These are phyloP conservation scores for Rhamnusium bicolor DNA, from an alignment of 2,888 invertebrate genomes.

Conservation along the genomic window DNA sequence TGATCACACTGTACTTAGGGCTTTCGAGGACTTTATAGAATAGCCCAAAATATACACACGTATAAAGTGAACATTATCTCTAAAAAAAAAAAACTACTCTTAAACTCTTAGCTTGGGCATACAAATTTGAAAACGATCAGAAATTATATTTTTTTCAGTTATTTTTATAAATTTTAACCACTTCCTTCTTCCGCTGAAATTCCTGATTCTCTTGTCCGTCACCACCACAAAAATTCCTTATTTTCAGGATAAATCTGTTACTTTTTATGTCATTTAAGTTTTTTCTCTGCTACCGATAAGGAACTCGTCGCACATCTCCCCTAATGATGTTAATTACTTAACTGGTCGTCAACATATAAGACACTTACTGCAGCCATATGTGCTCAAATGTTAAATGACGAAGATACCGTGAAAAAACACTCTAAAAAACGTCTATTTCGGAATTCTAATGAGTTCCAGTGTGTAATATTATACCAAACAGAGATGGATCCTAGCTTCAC, in stretches of 20 bases:
- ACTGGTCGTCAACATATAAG: conserved; percentile 59
- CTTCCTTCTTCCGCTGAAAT: not conserved
- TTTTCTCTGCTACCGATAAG: conserved; percentile 1
- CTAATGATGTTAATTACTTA: conserved; percentile 60
- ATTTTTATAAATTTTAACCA: not conserved
- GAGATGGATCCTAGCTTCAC: conserved; percentile 39
- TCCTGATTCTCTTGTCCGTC: not conserved
- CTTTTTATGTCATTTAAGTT: not conserved
- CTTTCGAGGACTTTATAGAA: too few species aligned
- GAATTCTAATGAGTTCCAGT: conserved; percentile 64
- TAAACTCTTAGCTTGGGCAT: too few species aligned
- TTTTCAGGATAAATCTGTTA: not conserved
- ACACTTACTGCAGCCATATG: conserved; percentile 66
- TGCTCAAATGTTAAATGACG: conserved; percentile 66
- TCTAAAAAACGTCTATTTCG: conserved; percentile 62
- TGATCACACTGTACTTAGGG: too few species aligned
- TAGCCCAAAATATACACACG: too few species aligned
- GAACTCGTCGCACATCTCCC: conserved; percentile 48
- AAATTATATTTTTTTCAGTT: not conserved
- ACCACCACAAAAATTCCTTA: not conserved
- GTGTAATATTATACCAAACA: conserved; percentile 60
- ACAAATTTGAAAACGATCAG: too few species aligned
- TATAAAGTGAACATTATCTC: too few species aligned
- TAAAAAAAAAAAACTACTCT: too few species aligned
- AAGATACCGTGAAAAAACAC: conserved; percentile 60